Evolutionary conservation across 2,797 vertebrate species (phyloP).

Genomic region (Chanos chanos): DNA sequence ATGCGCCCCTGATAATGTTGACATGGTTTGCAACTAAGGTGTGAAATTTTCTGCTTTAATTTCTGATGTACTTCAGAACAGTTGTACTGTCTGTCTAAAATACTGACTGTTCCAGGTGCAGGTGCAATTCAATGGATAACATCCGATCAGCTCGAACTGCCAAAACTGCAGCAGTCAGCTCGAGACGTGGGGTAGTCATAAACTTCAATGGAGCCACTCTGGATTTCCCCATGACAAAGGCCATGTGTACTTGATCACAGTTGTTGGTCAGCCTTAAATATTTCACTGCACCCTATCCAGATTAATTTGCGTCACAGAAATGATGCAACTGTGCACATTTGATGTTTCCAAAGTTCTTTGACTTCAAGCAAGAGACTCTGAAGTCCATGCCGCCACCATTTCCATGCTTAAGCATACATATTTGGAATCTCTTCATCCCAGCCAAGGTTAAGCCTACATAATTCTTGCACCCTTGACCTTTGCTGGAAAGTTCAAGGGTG

Average conservation of each 20-base stretch:
- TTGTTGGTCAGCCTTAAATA: not conserved
- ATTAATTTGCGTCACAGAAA: conserved; percentile 18
- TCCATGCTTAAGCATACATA: not conserved
- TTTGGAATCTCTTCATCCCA: conserved; percentile 7
- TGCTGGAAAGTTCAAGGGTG: not conserved
- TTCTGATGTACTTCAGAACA: too few species aligned
- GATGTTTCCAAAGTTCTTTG: not conserved
- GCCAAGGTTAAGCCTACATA: not conserved
- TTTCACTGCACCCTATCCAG: conserved; percentile 3
- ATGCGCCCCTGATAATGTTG: not conserved
- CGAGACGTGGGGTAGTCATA: conserved; percentile 11
- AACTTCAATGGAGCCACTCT: conserved; percentile 15
- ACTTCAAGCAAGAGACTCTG: not conserved
- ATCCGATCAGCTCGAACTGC: conserved; percentile 4
- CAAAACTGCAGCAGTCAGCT: conserved; percentile 6
- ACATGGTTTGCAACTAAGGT: conserved; percentile 17
- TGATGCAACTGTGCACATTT: conserved; percentile 3
- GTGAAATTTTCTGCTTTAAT: too few species aligned
- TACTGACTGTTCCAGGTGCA: too few species aligned
- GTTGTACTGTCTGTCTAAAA: too few species aligned
- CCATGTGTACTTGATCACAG: not conserved
- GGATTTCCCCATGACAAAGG: too few species aligned
- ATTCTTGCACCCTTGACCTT: conserved; percentile 1
- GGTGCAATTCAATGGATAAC: not conserved
- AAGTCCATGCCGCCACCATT: not conserved